phyloP scores from a whole-genome alignment of 1,140 invertebrate genomes.

The Bombus balteatus region DNA sequence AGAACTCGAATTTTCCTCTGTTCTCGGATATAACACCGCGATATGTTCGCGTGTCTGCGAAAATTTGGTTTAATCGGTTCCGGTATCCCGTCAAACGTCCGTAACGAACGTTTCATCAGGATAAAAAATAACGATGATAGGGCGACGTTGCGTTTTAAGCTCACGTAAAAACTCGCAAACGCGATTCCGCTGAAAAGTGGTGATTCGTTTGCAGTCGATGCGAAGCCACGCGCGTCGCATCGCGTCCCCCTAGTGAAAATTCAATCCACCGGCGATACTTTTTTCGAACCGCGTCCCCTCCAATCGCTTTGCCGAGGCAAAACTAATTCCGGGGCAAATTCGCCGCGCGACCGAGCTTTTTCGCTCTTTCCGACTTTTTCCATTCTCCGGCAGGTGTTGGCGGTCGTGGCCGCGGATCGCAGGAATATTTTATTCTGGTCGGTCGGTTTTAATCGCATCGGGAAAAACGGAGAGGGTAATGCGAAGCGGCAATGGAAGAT shows the following conservation, averaged over 20 bases:
- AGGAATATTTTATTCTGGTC: not conserved
- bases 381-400: not conserved
- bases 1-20: not conserved
- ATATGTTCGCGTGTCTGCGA: not conserved
- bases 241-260: not conserved
- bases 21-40: not conserved
- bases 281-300: not conserved
- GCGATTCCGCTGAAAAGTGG: not conserved
- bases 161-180: not conserved
- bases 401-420: not conserved
- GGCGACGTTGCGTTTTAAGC: not conserved
- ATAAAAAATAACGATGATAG: not conserved
- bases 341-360: not conserved
- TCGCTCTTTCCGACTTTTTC: not conserved
- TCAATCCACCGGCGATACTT: not conserved
- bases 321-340: not conserved
- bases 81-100: not conserved
- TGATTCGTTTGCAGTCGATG: not conserved
- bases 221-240: not conserved
- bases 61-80: not conserved
- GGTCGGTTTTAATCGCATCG: slow-evolving; percentile 10
- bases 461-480: not conserved
- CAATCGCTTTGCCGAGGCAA: not conserved
- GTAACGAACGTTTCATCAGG: not conserved
- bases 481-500: not conserved